Base-by-base conservation (phyloP, 2,888 invertebrate species). In the Machimus rusticus region DNA sequence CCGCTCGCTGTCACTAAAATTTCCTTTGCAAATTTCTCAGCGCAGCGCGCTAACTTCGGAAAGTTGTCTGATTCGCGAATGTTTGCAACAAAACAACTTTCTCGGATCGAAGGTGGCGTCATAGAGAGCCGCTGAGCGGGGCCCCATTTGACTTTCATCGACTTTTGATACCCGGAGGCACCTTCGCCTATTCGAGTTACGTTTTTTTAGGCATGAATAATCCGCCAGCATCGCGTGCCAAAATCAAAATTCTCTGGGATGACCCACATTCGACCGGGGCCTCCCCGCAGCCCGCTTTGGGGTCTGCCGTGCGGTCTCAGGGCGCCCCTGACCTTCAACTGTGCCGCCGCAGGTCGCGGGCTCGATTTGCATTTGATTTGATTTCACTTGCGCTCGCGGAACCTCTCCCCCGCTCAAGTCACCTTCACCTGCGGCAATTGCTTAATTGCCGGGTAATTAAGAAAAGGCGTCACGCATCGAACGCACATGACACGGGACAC, bases 11-110 rank as follows among this genome's bases (percentile, higher is more conserved):
- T 79, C 79, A 79, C 51, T 79, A 79, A 46, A 79, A 79, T 79
- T 79, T 79, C 79, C 79, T 79, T 79, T 79, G 79, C 79, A 79
- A 79, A 79, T 79, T 79, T 79, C 79, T 79, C 51, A 46, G 66
- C 8, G 66, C 66, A 39, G 39, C 8, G 66, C 23, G 79, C 79
- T 79, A 78, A 46, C 28, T 55, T 79, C 79, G 79, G 79, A 79
- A 79, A 79, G 79, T 79, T 79, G 79, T 79, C 79, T 51, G 79
- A 16, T 79, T 79, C 51, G 79, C 79, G 51, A 46, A 79, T 79
- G 28, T 79, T 51, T 46, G 51, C 79, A 46, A 79, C 79, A 79
- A 79, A 46, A 79, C 79, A 79, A 79, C 79, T 79, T 79, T 79
- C 79, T 79, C 79, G 79, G 51, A 39, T 78, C 23, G 78, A 19